phyloP scores from a whole-genome alignment of 2,888 invertebrate species.

The Lysandra coridon region DNA sequence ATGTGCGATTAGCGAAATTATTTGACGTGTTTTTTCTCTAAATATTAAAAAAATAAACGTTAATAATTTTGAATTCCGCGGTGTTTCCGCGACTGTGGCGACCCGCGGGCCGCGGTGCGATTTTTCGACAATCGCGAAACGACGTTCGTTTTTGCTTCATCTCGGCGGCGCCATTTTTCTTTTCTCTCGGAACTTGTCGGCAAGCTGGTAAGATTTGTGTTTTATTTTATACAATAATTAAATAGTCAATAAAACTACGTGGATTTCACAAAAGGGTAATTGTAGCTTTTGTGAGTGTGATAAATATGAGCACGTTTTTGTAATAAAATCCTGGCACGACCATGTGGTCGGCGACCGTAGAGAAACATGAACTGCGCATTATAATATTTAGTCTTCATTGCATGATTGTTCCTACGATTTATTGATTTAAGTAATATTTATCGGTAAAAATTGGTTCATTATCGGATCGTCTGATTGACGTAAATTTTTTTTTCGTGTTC shows the following conservation, averaged over 20 bases:
- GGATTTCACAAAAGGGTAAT: not conserved
- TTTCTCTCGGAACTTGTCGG: conserved; percentile 67
- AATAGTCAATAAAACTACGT: conserved; percentile 4
- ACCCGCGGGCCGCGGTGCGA: not conserved
- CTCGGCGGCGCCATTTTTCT: conserved; percentile 71
- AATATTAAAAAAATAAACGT: not conserved
- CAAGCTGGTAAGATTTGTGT: conserved; percentile 66
- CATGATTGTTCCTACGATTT: not conserved
- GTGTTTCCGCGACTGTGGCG: not conserved
- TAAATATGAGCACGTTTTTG: conserved; percentile 40
- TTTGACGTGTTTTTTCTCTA: too few relatives aligned
- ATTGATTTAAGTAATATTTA: not conserved
- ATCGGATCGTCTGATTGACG: not conserved
- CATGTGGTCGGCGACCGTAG: conserved; percentile 69
- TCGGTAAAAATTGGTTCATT: not conserved
- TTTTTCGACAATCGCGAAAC: conserved; percentile 28
- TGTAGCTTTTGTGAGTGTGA: conserved; percentile 3
- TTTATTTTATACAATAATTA: not conserved
- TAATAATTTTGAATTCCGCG: conserved; percentile 6
- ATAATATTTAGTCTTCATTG: conserved; percentile 56
- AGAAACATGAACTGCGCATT: conserved; percentile 69
- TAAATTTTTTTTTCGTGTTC: conserved; percentile 34
- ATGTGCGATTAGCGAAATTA: too few relatives aligned
- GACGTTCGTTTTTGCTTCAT: conserved; percentile 35
- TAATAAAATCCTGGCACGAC: conserved; percentile 49